A percentile compares a stretch with the other conserved stretches of the same genome.
phyloP scores from a whole-genome alignment of 2,113 vertebrate species.

The Serinus canaria region DNA sequence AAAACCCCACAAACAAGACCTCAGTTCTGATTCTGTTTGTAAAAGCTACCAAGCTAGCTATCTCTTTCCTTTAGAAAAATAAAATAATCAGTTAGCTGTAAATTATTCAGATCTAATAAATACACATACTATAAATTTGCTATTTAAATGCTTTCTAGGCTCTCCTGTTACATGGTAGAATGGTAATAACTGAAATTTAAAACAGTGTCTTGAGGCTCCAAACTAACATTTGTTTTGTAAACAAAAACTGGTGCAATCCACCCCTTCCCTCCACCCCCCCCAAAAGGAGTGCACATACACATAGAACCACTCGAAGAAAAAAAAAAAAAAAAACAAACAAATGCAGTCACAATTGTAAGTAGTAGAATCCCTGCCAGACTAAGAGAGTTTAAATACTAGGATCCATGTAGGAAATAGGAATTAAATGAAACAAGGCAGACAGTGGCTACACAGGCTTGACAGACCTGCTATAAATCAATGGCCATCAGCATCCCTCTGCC shows the following conservation, averaged over 20 bases:
- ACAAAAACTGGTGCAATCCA: not conserved
- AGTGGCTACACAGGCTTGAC: not conserved
- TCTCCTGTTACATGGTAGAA: not conserved
- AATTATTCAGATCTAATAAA: conserved; percentile 39
- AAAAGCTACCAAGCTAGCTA: not conserved
- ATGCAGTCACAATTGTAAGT: not conserved
- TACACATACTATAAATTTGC: conserved; percentile 2
- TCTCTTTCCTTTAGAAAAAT: not conserved
- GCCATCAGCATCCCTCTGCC: not conserved
- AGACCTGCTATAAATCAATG: not conserved
- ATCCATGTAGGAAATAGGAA: not conserved
- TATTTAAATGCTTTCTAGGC: conserved; percentile 47
- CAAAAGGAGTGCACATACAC: not conserved
- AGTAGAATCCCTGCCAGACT: not conserved
- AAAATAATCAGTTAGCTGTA: conserved; percentile 9
- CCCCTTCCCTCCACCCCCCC: too few relatives aligned
- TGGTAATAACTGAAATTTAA: not conserved
- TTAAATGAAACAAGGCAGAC: not conserved
- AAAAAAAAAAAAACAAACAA: not conserved
- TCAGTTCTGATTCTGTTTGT: not conserved
- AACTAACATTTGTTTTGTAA: conserved; percentile 36
- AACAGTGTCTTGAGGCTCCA: conserved; percentile 6
- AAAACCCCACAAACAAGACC: not conserved
- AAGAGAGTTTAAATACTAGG: not conserved
- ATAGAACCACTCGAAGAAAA: not conserved